These are phyloP conservation scores for Notothenia rossii DNA, from an alignment of 2,113 vertebrate genomes.

Conservation along the genomic window DNA sequence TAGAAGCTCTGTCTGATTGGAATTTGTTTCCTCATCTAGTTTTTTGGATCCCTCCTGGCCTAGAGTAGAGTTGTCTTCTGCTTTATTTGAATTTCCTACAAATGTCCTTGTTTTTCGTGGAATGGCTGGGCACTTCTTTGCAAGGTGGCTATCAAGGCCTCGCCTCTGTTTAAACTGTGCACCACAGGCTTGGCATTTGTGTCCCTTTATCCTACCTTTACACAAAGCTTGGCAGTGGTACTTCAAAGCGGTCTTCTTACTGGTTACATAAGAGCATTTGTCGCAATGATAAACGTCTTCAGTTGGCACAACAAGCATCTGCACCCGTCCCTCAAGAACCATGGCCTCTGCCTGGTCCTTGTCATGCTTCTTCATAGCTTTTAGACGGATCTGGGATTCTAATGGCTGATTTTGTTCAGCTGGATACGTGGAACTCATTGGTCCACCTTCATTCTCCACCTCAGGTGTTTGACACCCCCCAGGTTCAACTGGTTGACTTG, in stretches of 20 bases:
- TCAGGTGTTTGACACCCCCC: not conserved
- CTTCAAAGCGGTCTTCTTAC: conserved; percentile 85
- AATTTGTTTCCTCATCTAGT: not conserved
- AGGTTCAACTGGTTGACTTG: not conserved
- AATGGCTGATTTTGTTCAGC: not conserved
- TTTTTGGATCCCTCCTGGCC: conserved; percentile 5
- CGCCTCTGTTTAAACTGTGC: conserved; percentile 92
- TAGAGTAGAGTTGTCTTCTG: not conserved
- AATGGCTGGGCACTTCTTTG: conserved; percentile 87
- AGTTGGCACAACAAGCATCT: conserved; percentile 91
- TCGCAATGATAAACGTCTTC: conserved; percentile 85
- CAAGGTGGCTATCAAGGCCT: conserved; percentile 89
- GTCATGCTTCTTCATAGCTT: conserved; percentile 89
- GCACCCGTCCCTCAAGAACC: conserved; percentile 93
- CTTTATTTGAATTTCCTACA: conserved; percentile 9
- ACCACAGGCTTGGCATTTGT: conserved; percentile 86
- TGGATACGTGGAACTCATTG: conserved; percentile 3
- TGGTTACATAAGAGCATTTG: conserved; percentile 87
- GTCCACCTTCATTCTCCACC: not conserved
- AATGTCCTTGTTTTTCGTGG: conserved; percentile 78
- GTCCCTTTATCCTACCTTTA: conserved; percentile 75
- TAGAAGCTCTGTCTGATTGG: conserved; percentile 8
- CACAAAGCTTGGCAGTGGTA: conserved; percentile 86
- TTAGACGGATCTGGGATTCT: conserved; percentile 81
- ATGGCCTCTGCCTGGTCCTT: conserved; percentile 91